Conservation (phyloP, 2,888 invertebrate genomes). For the Ariolimax columbianus region DNA sequence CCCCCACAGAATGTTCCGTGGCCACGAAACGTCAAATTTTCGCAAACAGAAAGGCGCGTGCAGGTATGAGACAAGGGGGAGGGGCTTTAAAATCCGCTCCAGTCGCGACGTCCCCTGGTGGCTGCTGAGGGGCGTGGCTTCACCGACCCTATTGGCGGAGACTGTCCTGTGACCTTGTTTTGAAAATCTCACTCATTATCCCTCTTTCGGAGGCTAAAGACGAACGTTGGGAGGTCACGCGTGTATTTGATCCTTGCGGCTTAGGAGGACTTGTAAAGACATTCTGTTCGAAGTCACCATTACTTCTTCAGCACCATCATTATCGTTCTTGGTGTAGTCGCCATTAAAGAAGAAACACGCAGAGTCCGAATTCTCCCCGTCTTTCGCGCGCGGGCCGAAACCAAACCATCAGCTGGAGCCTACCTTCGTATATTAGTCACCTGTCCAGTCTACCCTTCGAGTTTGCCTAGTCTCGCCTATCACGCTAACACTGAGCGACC, state of each 20-base stretch:
- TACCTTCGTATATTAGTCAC: neutral
- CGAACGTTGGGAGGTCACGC: slow-evolving; percentile 43
- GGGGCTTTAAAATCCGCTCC: slow-evolving; percentile 18
- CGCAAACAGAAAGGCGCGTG: slow-evolving; percentile 17
- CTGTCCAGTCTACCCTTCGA: neutral
- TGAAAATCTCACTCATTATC: slow-evolving; percentile 33
- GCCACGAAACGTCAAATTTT: neutral
- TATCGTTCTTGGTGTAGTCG: neutral
- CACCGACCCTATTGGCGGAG: slow-evolving; percentile 25
- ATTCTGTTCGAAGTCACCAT: slow-evolving; percentile 19
- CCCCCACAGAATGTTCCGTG: too few relatives aligned
- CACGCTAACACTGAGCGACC: neutral
- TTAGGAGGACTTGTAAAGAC: slow-evolving; percentile 42
- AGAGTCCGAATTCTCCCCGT: neutral
- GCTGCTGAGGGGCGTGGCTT: slow-evolving; percentile 35
- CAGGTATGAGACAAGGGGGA: slow-evolving; percentile 33
- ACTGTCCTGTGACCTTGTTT: neutral
- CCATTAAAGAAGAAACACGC: neutral
- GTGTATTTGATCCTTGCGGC: slow-evolving; percentile 47
- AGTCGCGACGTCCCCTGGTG: slow-evolving; percentile 32
- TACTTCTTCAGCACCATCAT: slow-evolving; percentile 25
- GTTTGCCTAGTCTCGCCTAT: neutral
- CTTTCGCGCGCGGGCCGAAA: neutral
- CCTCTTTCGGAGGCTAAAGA: slow-evolving; percentile 37
- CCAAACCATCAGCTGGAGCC: neutral